Percentiles rank a stretch among this genome's conserved stretches.
Conservation (phyloP, 2,888 invertebrate genomes). For the Cremastinae sp. region DNA sequence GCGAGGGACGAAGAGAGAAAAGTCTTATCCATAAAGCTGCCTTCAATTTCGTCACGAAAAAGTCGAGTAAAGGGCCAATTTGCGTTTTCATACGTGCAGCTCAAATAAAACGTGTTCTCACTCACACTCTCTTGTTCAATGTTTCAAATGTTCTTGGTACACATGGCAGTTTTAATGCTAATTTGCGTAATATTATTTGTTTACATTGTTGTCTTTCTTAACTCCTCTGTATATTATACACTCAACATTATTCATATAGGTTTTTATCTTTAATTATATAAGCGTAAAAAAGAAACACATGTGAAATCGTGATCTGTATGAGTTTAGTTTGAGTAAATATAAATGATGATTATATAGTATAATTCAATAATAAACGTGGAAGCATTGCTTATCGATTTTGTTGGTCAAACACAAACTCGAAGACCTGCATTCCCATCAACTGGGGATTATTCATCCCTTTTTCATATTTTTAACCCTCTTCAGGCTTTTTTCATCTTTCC, state of each 20-base stretch:
- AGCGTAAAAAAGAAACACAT: slow-evolving; percentile 25
- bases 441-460: slow-evolving; percentile 22
- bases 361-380: slow-evolving; percentile 50
- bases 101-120: slow-evolving; percentile 49
- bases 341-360: slow-evolving; percentile 42
- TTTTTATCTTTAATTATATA: slow-evolving; percentile 35
- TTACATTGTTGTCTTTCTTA: slow-evolving; percentile 29
- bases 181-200: slow-evolving; percentile 7
- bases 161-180: slow-evolving; percentile 48
- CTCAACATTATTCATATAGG: slow-evolving; percentile 36
- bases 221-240: slow-evolving; percentile 3
- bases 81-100: slow-evolving; percentile 58
- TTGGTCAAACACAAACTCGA: slow-evolving; percentile 56
- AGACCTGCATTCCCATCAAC: slow-evolving; percentile 45
- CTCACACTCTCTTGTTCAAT: slow-evolving; percentile 22
- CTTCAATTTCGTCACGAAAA: slow-evolving; percentile 58
- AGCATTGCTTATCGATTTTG: slow-evolving; percentile 53
- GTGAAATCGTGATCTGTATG: slow-evolving; percentile 43
- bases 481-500: not conserved
- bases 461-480: slow-evolving; percentile 14
- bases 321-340: slow-evolving; percentile 45
- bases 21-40: slow-evolving; percentile 44
- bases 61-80: slow-evolving; percentile 53
- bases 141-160: slow-evolving; percentile 29
- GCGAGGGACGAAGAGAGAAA: not conserved